These are phyloP conservation scores for Luperina testacea DNA, from an alignment of 2,888 invertebrate genomes.

Conservation along the genomic window DNA sequence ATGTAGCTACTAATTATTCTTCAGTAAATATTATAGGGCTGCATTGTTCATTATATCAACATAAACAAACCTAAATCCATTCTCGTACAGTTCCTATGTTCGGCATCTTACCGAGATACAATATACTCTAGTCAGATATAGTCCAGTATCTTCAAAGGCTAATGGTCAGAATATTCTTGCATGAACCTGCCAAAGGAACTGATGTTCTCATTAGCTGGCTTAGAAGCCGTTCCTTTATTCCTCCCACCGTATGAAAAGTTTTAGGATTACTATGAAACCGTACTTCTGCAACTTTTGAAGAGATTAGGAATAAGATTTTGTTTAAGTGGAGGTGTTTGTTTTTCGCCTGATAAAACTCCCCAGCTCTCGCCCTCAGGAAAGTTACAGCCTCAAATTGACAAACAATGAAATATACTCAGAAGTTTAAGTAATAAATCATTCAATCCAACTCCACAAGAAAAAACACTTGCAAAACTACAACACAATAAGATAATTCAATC, in stretches of 20 bases:
- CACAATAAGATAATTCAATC: slow-evolving; percentile 58
- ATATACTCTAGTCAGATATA: not conserved
- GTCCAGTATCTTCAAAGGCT: not conserved
- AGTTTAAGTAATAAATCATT: slow-evolving; percentile 38
- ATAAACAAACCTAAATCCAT: not conserved
- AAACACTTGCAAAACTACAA: slow-evolving; percentile 40
- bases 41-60: not conserved
- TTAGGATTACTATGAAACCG: not conserved
- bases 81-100: not conserved
- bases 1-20: not conserved
- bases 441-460: slow-evolving; percentile 10
- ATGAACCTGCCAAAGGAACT: slow-evolving; percentile 1
- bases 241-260: not conserved
- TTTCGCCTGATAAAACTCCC: not conserved
- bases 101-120: not conserved
- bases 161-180: not conserved
- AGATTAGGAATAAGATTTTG: not conserved
- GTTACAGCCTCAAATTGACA: slow-evolving; percentile 27
- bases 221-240: not conserved
- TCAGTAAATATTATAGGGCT: no score
- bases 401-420: slow-evolving; percentile 45
- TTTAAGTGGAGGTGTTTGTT: not conserved
- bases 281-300: not conserved
- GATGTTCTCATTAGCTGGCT: slow-evolving; percentile 1
- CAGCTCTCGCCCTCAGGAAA: slow-evolving; percentile 2